These are phyloP conservation scores for Helicoverpa assulta DNA, from an alignment of 2,888 invertebrate genomes.

Conservation along the genomic window DNA sequence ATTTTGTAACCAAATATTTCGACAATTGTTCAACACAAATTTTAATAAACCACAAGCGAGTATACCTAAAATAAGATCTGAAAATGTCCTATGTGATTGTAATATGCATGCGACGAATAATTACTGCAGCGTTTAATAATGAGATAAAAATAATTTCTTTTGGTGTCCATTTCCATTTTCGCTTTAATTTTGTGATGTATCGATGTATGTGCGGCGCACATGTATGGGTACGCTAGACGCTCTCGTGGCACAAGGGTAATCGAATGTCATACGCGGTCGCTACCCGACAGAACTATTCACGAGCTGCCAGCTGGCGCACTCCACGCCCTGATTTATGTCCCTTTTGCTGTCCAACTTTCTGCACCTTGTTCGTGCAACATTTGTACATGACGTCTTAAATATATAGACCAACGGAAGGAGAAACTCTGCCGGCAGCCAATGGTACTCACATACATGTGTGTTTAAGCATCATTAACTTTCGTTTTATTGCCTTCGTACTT, in stretches of 20 bases:
- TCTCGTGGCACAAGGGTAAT: slow-evolving; percentile 77
- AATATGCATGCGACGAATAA: slow-evolving; percentile 1
- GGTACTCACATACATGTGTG: slow-evolving; percentile 51
- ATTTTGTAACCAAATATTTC: slow-evolving; percentile 1
- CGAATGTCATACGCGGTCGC: slow-evolving; percentile 87
- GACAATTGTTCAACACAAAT: slow-evolving; percentile 1
- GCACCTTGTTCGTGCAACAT: slow-evolving; percentile 87
- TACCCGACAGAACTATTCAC: slow-evolving; percentile 82
- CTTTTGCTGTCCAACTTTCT: slow-evolving; percentile 85
- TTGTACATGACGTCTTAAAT: slow-evolving; percentile 86
- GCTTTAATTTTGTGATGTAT: slow-evolving; percentile 52
- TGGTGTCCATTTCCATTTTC: slow-evolving; percentile 14
- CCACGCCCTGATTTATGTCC: slow-evolving; percentile 85
- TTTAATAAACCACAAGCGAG: slow-evolving; percentile 1
- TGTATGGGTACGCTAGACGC: slow-evolving; percentile 45
- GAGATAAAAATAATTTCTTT: slow-evolving; percentile 10
- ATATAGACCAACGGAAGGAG: slow-evolving; percentile 74
- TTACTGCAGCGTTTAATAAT: slow-evolving; percentile 19
- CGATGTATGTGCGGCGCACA: slow-evolving; percentile 15
- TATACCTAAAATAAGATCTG: slow-evolving; percentile 6
- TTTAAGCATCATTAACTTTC: slow-evolving; percentile 51
- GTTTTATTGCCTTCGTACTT: slow-evolving; percentile 35
- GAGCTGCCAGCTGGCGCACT: slow-evolving; percentile 79
- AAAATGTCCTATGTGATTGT: background rate
- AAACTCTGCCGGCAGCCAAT: slow-evolving; percentile 62